These are phyloP conservation scores for Oryzias curvinotus DNA, from an alignment of 2,113 vertebrate species.

Conservation along the genomic window DNA sequence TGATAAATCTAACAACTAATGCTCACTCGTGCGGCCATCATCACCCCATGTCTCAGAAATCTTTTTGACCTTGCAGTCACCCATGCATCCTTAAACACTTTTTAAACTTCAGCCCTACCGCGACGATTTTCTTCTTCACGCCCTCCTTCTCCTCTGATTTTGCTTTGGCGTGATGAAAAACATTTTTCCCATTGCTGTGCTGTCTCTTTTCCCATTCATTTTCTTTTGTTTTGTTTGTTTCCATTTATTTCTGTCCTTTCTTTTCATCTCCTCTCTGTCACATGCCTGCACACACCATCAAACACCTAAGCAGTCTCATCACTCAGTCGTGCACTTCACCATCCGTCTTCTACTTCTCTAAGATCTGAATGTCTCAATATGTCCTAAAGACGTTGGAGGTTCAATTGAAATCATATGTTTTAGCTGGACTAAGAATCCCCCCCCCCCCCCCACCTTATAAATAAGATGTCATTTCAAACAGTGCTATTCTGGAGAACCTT, in stretches of 20 bases:
- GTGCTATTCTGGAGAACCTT: constrained; percentile 7
- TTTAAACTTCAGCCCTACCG: constrained; percentile 43
- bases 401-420: constrained; percentile 79
- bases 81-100: constrained; percentile 29
- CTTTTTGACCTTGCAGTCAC: constrained; percentile 33
- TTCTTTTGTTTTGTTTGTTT: constrained; percentile 20
- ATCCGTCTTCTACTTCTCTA: constrained; percentile 67
- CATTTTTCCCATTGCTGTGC: too few relatives aligned
- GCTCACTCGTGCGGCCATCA: constrained; percentile 53
- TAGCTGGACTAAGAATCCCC: constrained; percentile 55
- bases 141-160: constrained; percentile 28
- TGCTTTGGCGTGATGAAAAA: constrained; percentile 25
- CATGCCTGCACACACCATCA: constrained; percentile 28
- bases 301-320: constrained; percentile 22
- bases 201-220: neutral
- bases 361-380: constrained; percentile 69
- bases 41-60: constrained; percentile 53
- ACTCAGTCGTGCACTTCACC: constrained; percentile 73
- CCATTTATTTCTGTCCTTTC: constrained; percentile 24
- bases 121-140: constrained; percentile 42
- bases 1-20: constrained; percentile 4
- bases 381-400: constrained; percentile 64
- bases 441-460: constrained; percentile 67
- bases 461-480: constrained; percentile 65
- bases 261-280: constrained; percentile 29